Percentiles rank a stretch among this genome's conserved stretches.
Evolutionary conservation across 92 coral and sea anemone species (phyloP).

Genomic region (Phenganax stokvisi): DNA sequence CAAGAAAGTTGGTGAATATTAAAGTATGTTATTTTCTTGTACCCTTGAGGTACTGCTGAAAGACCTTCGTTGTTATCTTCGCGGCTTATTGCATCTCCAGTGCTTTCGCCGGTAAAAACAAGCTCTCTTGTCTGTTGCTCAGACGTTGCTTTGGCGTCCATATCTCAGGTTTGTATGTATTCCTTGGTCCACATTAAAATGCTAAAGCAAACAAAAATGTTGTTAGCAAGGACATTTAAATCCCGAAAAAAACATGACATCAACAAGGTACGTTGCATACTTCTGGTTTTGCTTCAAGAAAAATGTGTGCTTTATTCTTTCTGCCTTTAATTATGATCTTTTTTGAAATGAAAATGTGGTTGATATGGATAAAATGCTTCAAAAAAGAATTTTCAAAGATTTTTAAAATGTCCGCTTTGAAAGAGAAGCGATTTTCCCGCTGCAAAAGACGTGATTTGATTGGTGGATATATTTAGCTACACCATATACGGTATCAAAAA

Average conservation of each 20-base stretch:
- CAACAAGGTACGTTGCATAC: neutral
- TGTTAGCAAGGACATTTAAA: neutral
- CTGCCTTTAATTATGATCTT: neutral
- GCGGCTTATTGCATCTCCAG: conserved; percentile 1
- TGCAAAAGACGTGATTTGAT: conserved; percentile 12
- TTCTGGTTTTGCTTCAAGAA: neutral
- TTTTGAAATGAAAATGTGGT: neutral
- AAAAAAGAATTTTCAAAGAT: neutral
- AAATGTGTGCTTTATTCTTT: neutral
- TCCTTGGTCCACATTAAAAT: conserved; percentile 16
- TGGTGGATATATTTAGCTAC: conserved; percentile 30
- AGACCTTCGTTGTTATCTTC: conserved; percentile 11
- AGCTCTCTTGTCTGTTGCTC: conserved; percentile 9
- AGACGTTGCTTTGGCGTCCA: conserved; percentile 15
- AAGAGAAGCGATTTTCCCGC: conserved; percentile 30
- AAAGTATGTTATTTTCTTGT: neutral
- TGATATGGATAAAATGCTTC: neutral
- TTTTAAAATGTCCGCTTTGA: neutral
- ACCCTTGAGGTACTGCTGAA: conserved; percentile 14
- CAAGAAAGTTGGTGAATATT: neutral
- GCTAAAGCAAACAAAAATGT: neutral
- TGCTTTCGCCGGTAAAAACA: conserved; percentile 10
- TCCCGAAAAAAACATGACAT: neutral
- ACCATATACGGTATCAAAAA: conserved; percentile 6
- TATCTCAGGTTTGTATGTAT: neutral